A percentile compares a stretch with the other conserved stretches of the same genome.
Evolutionary conservation across 2,797 vertebrate species (phyloP).

Genomic region (Rhyacichthys aspro): DNA sequence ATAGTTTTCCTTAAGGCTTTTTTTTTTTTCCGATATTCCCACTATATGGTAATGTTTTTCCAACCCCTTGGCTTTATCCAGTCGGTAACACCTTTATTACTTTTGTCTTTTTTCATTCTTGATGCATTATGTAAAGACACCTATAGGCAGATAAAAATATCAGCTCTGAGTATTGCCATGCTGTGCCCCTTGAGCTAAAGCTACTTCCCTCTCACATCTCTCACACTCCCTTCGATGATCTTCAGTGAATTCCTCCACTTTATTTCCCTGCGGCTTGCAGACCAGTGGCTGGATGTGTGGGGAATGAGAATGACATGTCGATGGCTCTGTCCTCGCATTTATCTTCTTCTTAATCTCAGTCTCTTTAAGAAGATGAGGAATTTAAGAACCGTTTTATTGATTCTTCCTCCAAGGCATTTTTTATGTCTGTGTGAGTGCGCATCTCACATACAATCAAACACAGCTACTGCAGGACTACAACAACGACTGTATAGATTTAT

Average conservation of each 20-base stretch:
- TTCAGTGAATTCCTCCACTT: slow-evolving; percentile 10
- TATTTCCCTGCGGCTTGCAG: slow-evolving; percentile 18
- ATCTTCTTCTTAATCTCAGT: slow-evolving; percentile 2
- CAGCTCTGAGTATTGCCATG: not conserved
- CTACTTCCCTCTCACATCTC: not conserved
- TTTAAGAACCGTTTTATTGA: slow-evolving; percentile 66
- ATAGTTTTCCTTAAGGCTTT: slow-evolving; percentile 4
- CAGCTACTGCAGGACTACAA: slow-evolving; percentile 17
- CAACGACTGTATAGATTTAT: not conserved
- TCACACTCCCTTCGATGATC: slow-evolving; percentile 5
- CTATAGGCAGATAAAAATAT: not conserved
- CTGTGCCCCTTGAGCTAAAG: not conserved
- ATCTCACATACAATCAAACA: slow-evolving; percentile 12
- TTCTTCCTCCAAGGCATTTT: slow-evolving; percentile 35
- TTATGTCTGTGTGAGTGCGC: slow-evolving; percentile 6
- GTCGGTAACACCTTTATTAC: slow-evolving; percentile 3
- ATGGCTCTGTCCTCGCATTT: slow-evolving; percentile 11
- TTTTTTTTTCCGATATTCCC: not conserved
- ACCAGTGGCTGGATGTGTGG: slow-evolving; percentile 29
- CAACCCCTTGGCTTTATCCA: not conserved
- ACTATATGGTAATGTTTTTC: not conserved
- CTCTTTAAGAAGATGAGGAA: slow-evolving; percentile 38
- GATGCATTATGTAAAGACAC: not conserved
- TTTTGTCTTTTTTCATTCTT: slow-evolving; percentile 7
- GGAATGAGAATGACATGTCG: slow-evolving; percentile 33